These are phyloP conservation scores for Orussus abietinus DNA, from an alignment of 1,140 invertebrate genomes.

Conservation along the genomic window DNA sequence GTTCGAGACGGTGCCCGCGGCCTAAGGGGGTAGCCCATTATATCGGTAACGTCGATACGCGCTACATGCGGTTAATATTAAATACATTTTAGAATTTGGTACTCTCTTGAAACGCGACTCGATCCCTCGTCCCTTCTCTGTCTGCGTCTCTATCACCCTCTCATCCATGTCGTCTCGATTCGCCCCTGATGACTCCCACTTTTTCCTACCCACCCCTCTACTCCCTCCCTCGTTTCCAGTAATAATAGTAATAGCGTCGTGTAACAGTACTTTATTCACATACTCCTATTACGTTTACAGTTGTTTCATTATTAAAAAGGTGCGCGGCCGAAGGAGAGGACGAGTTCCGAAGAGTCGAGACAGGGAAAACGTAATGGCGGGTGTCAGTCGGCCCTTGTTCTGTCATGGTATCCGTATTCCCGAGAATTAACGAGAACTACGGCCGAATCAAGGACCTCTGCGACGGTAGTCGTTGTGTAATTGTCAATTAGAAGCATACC, in stretches of 20 bases:
- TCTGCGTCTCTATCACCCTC: conserved; percentile 1
- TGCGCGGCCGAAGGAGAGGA: conserved; percentile 13
- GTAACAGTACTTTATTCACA: conserved; percentile 7
- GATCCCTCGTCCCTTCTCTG: conserved; percentile 8
- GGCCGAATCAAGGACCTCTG: neutral
- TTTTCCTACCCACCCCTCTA: conserved; percentile 9
- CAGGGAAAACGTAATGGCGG: conserved; percentile 12
- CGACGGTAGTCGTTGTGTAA: neutral
- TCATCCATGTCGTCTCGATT: conserved; percentile 9
- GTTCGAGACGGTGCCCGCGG: conserved; percentile 41
- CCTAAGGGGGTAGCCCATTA: conserved; percentile 26
- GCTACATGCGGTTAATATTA: conserved; percentile 46
- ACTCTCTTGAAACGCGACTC: conserved; percentile 43
- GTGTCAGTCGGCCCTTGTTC: conserved; percentile 3
- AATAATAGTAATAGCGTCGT: conserved; percentile 13
- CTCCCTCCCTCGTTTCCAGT: conserved; percentile 10
- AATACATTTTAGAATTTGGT: conserved; percentile 53
- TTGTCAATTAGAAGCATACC: conserved; percentile 1
- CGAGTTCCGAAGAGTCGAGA: conserved; percentile 14
- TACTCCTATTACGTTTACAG: conserved; percentile 2
- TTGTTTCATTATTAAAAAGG: conserved; percentile 12
- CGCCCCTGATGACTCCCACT: conserved; percentile 2
- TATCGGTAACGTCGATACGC: conserved; percentile 28
- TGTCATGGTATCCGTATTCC: neutral
- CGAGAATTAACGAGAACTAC: neutral